Percentiles rank a stretch among this genome's conserved stretches.
Evolutionary conservation across 2,888 invertebrate species (phyloP).

Genomic region (Drosophila incognita): DNA sequence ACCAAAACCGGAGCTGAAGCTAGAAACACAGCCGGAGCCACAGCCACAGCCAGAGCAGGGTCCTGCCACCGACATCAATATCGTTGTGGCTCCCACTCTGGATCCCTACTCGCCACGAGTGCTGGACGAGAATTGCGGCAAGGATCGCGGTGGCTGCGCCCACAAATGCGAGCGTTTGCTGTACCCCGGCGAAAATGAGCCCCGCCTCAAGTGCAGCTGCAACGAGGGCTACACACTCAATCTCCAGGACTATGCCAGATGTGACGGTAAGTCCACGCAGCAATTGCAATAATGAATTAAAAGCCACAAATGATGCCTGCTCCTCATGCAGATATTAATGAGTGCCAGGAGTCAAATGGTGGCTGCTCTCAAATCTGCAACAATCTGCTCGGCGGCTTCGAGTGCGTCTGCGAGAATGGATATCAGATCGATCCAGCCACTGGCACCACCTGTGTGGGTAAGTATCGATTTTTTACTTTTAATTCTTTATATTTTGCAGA

Average conservation of each 20-base stretch:
- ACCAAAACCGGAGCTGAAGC: slow-evolving; percentile 2
- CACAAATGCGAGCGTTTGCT: slow-evolving; percentile 85
- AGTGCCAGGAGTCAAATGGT: slow-evolving; percentile 86
- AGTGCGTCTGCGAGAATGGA: slow-evolving; percentile 86
- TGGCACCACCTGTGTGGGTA: slow-evolving; percentile 86
- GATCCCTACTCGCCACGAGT: slow-evolving; percentile 81
- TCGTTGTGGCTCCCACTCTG: slow-evolving; percentile 64
- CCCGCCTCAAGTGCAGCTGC: slow-evolving; percentile 83
- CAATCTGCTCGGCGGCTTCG: slow-evolving; percentile 87
- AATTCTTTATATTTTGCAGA: not conserved
- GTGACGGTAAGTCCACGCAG: slow-evolving; percentile 77
- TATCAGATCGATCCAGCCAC: slow-evolving; percentile 85
- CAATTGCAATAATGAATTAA: not conserved
- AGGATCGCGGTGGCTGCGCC: slow-evolving; percentile 86
- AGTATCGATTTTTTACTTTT: slow-evolving; percentile 46
- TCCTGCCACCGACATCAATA: slow-evolving; percentile 62
- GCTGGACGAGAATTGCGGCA: slow-evolving; percentile 83
- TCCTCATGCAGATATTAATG: slow-evolving; percentile 86
- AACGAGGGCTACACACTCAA: slow-evolving; percentile 85
- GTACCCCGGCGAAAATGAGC: slow-evolving; percentile 82
- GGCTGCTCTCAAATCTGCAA: slow-evolving; percentile 87
- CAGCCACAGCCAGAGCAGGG: not conserved
- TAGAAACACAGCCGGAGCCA: not conserved
- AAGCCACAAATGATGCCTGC: not conserved
- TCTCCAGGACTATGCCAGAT: slow-evolving; percentile 83